Evolutionary conservation across 1,140 invertebrate species (phyloP), one percentile per base, ranked within the genome.

Genomic region (Cherax destructor): DNA sequence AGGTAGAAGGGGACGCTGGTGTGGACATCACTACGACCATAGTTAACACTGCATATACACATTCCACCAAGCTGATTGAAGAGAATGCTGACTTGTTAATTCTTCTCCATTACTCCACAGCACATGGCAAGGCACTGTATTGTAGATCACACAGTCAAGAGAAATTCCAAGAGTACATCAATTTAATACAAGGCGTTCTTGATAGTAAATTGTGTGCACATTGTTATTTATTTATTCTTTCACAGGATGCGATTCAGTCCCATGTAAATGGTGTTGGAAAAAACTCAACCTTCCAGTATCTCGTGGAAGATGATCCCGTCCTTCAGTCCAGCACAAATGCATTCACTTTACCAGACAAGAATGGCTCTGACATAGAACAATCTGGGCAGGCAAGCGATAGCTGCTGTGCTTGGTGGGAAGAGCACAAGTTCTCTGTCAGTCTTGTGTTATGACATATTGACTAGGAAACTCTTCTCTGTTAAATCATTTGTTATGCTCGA

Each of bases 261-360:
- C 84, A 30, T 86, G 11, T 86, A n/a, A 56, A 69, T 65, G 83
- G 52, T 47, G 49, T 84, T 84, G 83, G 83, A 56, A 84, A 84
- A 65, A 84, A 69, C 4, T 56, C 83, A 84, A 50, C 4, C 7
- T 56, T 61, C 16, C 83, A 84, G 4, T 59, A 84, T 59, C 83
- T 84, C 83, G 59, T 84, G 59, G 47, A 84, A 84, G 83, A 10
- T 69, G 83, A 84, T 59, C 52, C 56, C 56, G 59, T 52, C 80
- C 50, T 83, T 5, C 30, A 83, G 4, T 83, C 30, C 1, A 3
- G 76, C 30, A 24, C 21, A 78, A 41, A 83, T 83, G 30, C 80
- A 56, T 59, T 83, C 80, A 83, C 80, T 56, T 83, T 56, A 18
- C 24, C 13, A 83, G 80, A 49, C 50, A 56, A 21, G 30, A 83